Evolutionary conservation across 2,797 vertebrate genomes (phyloP).

Genomic region (Tragelaphus oryx): DNA sequence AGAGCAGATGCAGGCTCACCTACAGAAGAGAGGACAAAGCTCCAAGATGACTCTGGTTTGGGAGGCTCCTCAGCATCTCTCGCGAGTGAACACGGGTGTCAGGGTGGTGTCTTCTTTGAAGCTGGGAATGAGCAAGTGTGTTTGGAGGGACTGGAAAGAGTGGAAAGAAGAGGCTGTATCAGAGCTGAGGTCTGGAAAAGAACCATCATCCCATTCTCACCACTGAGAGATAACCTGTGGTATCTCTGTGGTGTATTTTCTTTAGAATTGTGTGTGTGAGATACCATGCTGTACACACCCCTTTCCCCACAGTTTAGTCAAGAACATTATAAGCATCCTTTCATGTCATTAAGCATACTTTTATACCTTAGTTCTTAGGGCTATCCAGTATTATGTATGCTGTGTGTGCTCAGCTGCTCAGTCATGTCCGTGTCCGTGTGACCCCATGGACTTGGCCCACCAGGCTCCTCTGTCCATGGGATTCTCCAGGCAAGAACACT

Average conservation of each 20-base stretch:
- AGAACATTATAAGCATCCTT: background rate
- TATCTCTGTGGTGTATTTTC: rapidly evolving
- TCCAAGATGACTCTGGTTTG: background rate
- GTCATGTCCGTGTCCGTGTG: background rate
- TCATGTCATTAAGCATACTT: background rate
- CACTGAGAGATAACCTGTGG: background rate
- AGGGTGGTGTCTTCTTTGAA: background rate
- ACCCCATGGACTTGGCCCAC: rapidly evolving
- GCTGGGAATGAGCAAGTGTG: background rate
- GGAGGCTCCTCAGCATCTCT: background rate
- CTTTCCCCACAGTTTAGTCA: background rate
- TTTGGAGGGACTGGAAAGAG: background rate
- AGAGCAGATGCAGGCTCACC: rapidly evolving
- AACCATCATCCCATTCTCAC: background rate
- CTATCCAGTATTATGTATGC: rapidly evolving
- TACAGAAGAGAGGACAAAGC: no score
- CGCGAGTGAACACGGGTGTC: background rate
- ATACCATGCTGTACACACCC: no score
- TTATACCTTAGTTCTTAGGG: background rate
- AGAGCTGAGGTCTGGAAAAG: background rate
- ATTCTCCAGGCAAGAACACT: background rate
- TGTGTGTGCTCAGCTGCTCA: background rate
- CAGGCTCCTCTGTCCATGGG: background rate
- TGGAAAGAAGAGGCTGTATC: background rate
- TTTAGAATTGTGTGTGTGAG: background rate